Percentiles rank a stretch among this genome's conserved stretches.
Evolutionary conservation across 2,797 vertebrate genomes (phyloP).

Genomic region (Propithecus deckenii): DNA sequence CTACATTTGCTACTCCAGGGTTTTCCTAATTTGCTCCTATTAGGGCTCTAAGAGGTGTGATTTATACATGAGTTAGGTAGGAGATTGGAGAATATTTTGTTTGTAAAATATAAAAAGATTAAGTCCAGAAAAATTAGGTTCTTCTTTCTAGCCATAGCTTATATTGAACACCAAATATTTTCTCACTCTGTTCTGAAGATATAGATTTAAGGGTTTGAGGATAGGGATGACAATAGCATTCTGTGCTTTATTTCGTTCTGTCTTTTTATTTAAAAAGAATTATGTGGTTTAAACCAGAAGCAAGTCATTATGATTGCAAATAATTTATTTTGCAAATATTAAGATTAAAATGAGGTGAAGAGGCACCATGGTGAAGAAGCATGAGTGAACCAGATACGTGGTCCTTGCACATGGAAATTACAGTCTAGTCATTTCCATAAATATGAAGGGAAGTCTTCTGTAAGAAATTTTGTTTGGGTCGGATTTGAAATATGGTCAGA

Average conservation of each 20-base stretch:
- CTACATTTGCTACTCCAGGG: neutral
- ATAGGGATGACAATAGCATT: neutral
- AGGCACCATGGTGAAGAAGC: neutral
- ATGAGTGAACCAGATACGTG: neutral
- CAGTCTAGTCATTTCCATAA: neutral
- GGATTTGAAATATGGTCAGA: neutral
- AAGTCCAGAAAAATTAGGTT: neutral
- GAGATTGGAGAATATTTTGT: neutral
- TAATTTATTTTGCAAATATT: constrained; percentile 1
- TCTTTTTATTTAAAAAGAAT: constrained; percentile 34
- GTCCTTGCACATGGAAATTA: neutral
- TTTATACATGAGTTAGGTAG: neutral
- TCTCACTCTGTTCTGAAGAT: neutral
- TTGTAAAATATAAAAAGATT: constrained; percentile 6
- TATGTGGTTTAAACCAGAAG: neutral
- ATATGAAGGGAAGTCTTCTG: neutral
- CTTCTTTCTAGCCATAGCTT: neutral
- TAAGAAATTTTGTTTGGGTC: neutral
- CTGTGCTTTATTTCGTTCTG: neutral
- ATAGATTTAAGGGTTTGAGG: neutral
- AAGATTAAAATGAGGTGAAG: neutral
- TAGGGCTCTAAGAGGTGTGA: neutral
- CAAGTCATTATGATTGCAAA: neutral
- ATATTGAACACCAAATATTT: neutral
- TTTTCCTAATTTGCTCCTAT: neutral